Percentiles rank a stretch among this genome's conserved stretches.
These are phyloP conservation scores for Dinomys branickii DNA, from an alignment of 2,113 vertebrate genomes.

Conservation along the genomic window DNA sequence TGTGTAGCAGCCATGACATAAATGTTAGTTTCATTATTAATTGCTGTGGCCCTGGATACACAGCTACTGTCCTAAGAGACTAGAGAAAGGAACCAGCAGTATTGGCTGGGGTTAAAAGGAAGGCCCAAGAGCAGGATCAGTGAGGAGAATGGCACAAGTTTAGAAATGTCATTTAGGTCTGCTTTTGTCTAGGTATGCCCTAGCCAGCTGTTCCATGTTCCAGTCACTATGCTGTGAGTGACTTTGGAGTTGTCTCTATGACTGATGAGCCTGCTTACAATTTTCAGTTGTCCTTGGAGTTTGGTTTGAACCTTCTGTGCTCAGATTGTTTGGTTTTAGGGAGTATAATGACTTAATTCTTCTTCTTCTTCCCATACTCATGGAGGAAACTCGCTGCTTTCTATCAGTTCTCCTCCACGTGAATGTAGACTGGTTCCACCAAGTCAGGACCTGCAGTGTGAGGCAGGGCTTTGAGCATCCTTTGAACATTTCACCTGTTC, in stretches of 20 bases:
- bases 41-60: neutral
- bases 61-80: neutral
- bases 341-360: neutral
- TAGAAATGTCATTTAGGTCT: neutral
- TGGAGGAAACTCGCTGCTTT: neutral
- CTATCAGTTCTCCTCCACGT: neutral
- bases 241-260: neutral
- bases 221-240: neutral
- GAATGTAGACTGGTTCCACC: neutral
- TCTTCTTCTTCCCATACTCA: neutral
- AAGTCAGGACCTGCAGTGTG: neutral
- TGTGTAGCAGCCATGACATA: neutral
- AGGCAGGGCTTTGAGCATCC: neutral
- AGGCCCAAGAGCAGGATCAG: neutral
- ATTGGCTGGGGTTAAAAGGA: neutral
- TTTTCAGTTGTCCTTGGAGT: neutral
- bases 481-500: neutral
- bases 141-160: neutral
- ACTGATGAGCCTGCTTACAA: neutral
- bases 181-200: neutral
- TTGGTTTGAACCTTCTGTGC: neutral
- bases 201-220: neutral
- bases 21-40: constrained; percentile 13
- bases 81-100: neutral
- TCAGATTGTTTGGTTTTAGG: neutral